Base-by-base conservation (phyloP, 2,113 vertebrate genomes). In the Entelurus aequoreus region DNA sequence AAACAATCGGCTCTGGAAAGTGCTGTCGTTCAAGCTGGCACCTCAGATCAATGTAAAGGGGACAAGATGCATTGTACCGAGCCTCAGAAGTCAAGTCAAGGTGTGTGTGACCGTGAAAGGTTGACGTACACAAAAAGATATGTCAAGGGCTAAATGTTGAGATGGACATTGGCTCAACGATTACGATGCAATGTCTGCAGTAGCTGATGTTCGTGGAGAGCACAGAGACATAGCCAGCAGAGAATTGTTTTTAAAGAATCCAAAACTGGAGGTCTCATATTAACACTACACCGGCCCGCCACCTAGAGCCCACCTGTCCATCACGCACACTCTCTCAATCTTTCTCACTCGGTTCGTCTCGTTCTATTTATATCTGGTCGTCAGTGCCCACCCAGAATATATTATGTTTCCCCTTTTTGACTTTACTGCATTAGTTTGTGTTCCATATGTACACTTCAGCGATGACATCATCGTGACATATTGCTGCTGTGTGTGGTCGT, bases 231-330 rank as follows among this genome's bases (percentile, higher is more conserved):
- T 14, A 56, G 69, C 54, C 55, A 68, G 52, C 66, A 59, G 63
- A 54, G 61, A 56, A 63, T 72, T 47, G 58, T 60, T 77, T 75
- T 68, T 46, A 65, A 36, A 54, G 71, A 66, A 53, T 60, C 21
- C 63, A 64, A 47, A 69, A 68, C 38, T 55, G 47, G 69, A 73
- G 6, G 51, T 52, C 48, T 46, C 37, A 8, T 52, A 68, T 62
- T 42, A 58, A 48, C 46, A 72, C 60, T 56, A 63, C 54, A 42
- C 62, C 55, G 62, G 68, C 60, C 50, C 54, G 37, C 78, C 82
- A 88, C 80, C 77, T 83, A 79, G 74, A 77, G 66, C 69, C 81
- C 85, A 88, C 83, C 80, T 87, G 80, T 64, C 61, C 44, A 36
- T 38, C 37, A 46, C 28, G 75, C 61, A 60, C 53, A 54, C 66